Base-by-base conservation (phyloP, 64 coral and sea anemone species). In the Porites lutea region DNA sequence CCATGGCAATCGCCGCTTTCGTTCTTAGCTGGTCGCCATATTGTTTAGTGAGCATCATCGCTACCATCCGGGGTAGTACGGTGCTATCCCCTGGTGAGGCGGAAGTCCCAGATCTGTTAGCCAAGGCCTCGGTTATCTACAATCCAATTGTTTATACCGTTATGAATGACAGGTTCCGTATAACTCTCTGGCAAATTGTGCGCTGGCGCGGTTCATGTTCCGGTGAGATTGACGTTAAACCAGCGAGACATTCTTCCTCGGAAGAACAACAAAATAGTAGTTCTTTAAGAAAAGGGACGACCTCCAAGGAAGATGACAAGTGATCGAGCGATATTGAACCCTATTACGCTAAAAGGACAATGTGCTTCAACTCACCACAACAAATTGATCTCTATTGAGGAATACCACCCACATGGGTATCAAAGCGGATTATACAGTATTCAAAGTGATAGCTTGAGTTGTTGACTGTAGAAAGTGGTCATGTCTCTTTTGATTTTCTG, bases 21-120 rank as follows among this genome's bases (percentile, higher is more conserved):
- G 55, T 92, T 22, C 12, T 96, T 19, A 96, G 94, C 67, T 96
- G 94, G 94, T 82, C 89, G 69, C 89, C 94, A 79, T 96, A 96
- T 79, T 96, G 94, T 66, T 68, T 69, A 15, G 86, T 92, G 0
- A 89, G 94, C 52, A 13, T 96, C 5, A 74, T 72, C 8, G 90
- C 85, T 4, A 88, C 88, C 4, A 60, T 96, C 49, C 45, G 45
- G 27, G 78, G 88, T 9, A 51, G 14, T 22, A 68, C 77, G 3
- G 7, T 88, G 2, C 6, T 96, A 43, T 66, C 79, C 14, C 58
- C 62, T 3, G 71, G 79, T 3, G 58, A 74, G 46, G 86, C 94
- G 4, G 84, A 92, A 52, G 75, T 96, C 23, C 94, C 94, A 6
- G 94, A 92, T 5, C 53, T 89, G 18, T 50, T 96, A 60, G 94